Evolutionary conservation across 2,113 vertebrate species (phyloP).

Genomic region (Hippocampus mohnikei): DNA sequence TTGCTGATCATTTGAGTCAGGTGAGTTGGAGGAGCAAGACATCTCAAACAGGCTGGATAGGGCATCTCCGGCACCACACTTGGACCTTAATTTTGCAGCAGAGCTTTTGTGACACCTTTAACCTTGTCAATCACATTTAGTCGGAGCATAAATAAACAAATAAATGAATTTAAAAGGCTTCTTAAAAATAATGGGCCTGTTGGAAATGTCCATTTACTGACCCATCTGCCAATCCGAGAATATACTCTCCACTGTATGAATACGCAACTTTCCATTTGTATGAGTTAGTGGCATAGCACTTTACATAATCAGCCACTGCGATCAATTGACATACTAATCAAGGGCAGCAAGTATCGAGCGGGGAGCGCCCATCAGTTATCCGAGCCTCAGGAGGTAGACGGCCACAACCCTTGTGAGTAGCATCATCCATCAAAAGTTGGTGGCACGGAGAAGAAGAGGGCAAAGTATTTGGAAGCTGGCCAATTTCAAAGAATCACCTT

Average conservation of each 20-base stretch:
- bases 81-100: too few species aligned
- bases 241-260: conserved; percentile 23
- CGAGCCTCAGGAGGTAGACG: conserved; percentile 52
- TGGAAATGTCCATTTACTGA: neutral
- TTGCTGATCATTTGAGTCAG: too few species aligned
- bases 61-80: too few species aligned
- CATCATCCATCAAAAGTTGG: conserved; percentile 71
- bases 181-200: neutral
- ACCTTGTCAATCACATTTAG: too few species aligned
- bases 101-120: too few species aligned
- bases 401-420: conserved; percentile 37
- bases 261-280: conserved; percentile 42
- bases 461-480: conserved; percentile 38
- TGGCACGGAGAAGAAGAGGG: conserved; percentile 33
- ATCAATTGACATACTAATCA: conserved; percentile 68
- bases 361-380: conserved; percentile 60
- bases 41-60: too few species aligned
- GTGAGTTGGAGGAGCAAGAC: too few species aligned
- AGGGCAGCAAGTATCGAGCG: conserved; percentile 62
- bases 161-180: too few species aligned
- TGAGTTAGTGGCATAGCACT: conserved; percentile 61
- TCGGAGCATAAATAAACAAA: too few species aligned
- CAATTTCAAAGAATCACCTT: conserved; percentile 58
- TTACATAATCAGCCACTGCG: conserved; percentile 66
- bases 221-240: neutral